These are phyloP conservation scores for Menura novaehollandiae DNA, from an alignment of 2,113 vertebrate genomes.

Conservation along the genomic window DNA sequence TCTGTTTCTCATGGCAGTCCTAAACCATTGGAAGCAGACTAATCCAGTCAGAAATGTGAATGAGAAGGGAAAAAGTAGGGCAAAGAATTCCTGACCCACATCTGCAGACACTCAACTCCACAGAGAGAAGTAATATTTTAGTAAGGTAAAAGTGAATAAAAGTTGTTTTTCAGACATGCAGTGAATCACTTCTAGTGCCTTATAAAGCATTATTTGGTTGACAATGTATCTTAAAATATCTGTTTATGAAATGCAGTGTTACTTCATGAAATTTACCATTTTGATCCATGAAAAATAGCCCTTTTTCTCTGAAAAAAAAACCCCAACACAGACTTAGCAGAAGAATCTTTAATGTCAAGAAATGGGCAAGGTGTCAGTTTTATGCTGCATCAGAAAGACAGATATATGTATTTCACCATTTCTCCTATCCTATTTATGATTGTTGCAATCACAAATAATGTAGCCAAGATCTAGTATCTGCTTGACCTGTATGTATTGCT, in stretches of 20 bases:
- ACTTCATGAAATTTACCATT: constrained; percentile 19
- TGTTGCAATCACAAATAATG: constrained; percentile 61
- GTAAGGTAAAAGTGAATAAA: constrained; percentile 9
- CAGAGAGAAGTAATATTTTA: neutral
- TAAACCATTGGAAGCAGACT: neutral
- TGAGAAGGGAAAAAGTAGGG: neutral
- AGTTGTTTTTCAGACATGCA: neutral
- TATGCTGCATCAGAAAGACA: constrained; percentile 56
- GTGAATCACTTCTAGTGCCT: constrained; percentile 30
- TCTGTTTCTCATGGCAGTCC: neutral
- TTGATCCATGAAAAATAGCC: constrained; percentile 16
- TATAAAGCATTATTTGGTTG: constrained; percentile 60
- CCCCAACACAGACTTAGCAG: neutral
- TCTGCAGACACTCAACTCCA: neutral
- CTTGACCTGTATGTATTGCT: constrained; percentile 8
- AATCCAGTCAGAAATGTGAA: neutral
- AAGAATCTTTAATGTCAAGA: constrained; percentile 40
- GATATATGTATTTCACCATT: constrained; percentile 40
- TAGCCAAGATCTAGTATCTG: neutral
- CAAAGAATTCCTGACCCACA: neutral
- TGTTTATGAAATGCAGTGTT: constrained; percentile 31
- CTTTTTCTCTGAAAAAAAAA: neutral
- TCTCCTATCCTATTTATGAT: constrained; percentile 55
- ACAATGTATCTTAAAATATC: constrained; percentile 38
- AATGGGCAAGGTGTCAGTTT: constrained; percentile 54